A percentile compares a stretch with the other conserved stretches of the same genome.
Conservation (phyloP, 2,888 invertebrate genomes). For the Eutolmus rufibarbis region DNA sequence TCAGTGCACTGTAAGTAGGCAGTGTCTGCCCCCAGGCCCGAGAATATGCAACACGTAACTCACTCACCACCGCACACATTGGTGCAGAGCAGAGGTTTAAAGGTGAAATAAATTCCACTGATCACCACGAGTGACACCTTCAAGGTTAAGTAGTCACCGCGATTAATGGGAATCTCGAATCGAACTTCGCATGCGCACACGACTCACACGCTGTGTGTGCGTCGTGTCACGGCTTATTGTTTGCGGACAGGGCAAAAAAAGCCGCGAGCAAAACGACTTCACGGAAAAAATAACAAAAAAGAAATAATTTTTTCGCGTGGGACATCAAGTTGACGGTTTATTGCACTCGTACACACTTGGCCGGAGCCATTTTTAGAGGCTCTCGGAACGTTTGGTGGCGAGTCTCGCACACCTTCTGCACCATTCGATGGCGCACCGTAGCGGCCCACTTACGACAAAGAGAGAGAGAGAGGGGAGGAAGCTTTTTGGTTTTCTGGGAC, state of each 20-base stretch:
- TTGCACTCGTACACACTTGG: background rate
- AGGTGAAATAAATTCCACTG: background rate
- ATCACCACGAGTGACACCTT: conserved; percentile 1
- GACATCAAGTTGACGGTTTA: background rate
- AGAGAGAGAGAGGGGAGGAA: background rate
- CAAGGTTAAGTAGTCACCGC: conserved; percentile 30
- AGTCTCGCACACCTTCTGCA: background rate
- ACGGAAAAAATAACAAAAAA: background rate
- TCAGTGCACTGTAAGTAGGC: background rate
- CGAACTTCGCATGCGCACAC: background rate
- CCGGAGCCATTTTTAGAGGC: background rate
- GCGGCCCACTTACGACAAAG: background rate
- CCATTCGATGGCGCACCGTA: background rate
- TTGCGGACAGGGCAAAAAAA: background rate
- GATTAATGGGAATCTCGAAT: conserved; percentile 19
- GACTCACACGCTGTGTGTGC: background rate
- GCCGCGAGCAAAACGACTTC: background rate
- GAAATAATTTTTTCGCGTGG: background rate
- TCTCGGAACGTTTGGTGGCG: background rate
- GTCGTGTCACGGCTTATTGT: background rate
- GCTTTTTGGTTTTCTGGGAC: background rate
- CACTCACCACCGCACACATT: background rate
- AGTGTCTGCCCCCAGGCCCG: background rate
- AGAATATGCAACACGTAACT: background rate
- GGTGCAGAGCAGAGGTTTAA: background rate